These are phyloP conservation scores for Tenthredo scrophulariae DNA, from an alignment of 2,888 invertebrate species.

Conservation along the genomic window DNA sequence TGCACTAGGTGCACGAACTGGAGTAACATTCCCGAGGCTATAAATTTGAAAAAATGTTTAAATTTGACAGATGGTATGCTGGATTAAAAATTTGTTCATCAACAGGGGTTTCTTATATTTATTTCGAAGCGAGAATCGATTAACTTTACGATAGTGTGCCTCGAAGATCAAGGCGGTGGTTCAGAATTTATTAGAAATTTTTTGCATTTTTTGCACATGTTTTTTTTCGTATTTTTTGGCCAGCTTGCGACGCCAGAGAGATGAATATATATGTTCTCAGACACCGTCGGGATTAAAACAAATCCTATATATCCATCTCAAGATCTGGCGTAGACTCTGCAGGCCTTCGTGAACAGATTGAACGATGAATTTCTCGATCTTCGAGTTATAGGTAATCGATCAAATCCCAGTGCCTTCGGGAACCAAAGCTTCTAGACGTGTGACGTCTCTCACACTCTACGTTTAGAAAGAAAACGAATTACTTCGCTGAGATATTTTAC, in stretches of 20 bases:
- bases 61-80: neutral
- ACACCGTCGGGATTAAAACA: conserved; percentile 52
- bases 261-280: conserved; percentile 37
- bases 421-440: conserved; percentile 28
- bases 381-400: conserved; percentile 41
- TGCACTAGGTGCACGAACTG: neutral
- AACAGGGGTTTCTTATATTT: neutral
- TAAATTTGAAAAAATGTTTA: neutral
- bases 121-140: neutral
- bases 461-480: conserved; percentile 45
- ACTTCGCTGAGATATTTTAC: conserved; percentile 36
- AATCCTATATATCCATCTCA: conserved; percentile 43
- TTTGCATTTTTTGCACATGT: conserved; percentile 27
- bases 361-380: conserved; percentile 51
- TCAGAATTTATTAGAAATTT: conserved; percentile 33
- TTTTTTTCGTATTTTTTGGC: conserved; percentile 10
- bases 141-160: neutral
- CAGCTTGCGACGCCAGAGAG: conserved; percentile 39
- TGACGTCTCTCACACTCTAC: conserved; percentile 16
- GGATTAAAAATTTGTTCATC: neutral
- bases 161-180: conserved; percentile 5
- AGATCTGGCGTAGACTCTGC: conserved; percentile 28
- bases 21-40: neutral
- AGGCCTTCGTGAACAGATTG: conserved; percentile 40
- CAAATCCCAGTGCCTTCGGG: conserved; percentile 45